These are phyloP conservation scores for Heliconius hewitsoni DNA, from an alignment of 1,140 invertebrate genomes.

Conservation along the genomic window DNA sequence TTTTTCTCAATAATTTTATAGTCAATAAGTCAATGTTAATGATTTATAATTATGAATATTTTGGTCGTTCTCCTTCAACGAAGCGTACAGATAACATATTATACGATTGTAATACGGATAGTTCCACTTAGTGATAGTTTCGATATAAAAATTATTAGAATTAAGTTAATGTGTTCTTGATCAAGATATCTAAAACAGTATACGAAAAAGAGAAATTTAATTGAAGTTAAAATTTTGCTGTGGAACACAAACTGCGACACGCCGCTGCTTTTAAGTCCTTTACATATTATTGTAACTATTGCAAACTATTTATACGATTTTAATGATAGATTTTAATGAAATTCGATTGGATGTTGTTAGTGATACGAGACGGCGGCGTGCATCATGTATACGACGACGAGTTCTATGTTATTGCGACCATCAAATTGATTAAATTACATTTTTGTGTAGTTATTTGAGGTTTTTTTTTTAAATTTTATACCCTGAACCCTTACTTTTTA, in stretches of 20 bases:
- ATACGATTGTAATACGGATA: conserved; percentile 38
- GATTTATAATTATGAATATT: conserved; percentile 28
- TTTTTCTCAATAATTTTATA: conserved; percentile 55
- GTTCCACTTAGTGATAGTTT: conserved; percentile 37
- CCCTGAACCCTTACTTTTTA: neutral
- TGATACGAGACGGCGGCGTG: conserved; percentile 55
- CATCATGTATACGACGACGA: conserved; percentile 76
- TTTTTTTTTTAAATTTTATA: conserved; percentile 56
- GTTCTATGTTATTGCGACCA: conserved; percentile 78
- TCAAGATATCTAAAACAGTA: conserved; percentile 80
- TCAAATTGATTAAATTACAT: conserved; percentile 77
- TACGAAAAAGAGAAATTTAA: conserved; percentile 68
- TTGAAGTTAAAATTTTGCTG: conserved; percentile 39
- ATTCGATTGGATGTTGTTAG: conserved; percentile 34
- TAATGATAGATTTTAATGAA: conserved; percentile 47
- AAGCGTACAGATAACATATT: conserved; percentile 31
- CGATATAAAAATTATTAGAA: conserved; percentile 54
- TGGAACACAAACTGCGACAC: conserved; percentile 37
- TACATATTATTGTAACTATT: conserved; percentile 40
- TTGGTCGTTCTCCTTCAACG: conserved; percentile 33
- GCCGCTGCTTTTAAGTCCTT: conserved; percentile 45
- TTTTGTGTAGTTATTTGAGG: conserved; percentile 74
- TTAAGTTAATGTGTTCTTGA: conserved; percentile 77
- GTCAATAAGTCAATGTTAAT: conserved; percentile 59
- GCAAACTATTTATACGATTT: conserved; percentile 52